phyloP scores from a whole-genome alignment of 2,888 invertebrate genomes.

The Gerosis bhagava region DNA sequence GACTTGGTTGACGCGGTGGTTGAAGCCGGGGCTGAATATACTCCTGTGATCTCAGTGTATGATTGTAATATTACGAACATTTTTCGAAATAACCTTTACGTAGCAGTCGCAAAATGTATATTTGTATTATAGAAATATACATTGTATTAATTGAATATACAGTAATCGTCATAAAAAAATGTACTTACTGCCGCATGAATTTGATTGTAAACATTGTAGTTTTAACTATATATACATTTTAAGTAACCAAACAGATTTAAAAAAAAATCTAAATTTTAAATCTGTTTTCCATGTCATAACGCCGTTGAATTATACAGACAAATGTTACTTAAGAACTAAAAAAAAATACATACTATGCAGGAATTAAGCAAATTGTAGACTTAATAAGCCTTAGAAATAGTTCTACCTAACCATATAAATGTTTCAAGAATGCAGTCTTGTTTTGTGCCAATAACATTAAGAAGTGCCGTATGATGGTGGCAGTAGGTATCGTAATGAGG shows the following conservation, averaged over 20 bases:
- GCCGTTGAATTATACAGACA: not conserved
- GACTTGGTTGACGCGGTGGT: constrained; percentile 53
- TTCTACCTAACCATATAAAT: not conserved
- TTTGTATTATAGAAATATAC: constrained; percentile 9
- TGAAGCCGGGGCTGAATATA: constrained; percentile 69
- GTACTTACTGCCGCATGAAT: constrained; percentile 12
- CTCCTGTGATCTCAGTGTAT: constrained; percentile 81
- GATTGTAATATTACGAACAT: constrained; percentile 56
- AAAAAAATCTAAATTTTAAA: too few relatives aligned
- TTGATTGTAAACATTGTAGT: constrained; percentile 10
- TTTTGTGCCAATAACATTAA: constrained; percentile 44
- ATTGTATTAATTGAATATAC: constrained; percentile 1
- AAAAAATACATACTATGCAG: constrained; percentile 10
- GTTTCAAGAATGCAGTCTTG: constrained; percentile 28
- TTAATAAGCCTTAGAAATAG: constrained; percentile 3
- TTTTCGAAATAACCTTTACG: constrained; percentile 36
- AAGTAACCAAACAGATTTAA: too few relatives aligned
- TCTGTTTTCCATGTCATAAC: not conserved
- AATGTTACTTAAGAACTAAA: constrained; percentile 2
- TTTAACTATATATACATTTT: too few relatives aligned
- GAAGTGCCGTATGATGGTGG: constrained; percentile 7
- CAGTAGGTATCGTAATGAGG: constrained; percentile 8
- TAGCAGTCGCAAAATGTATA: constrained; percentile 39
- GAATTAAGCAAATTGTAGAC: constrained; percentile 8
- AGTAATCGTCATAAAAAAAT: constrained; percentile 11